Base-by-base conservation (phyloP, 2,113 vertebrate species). In the Desmodus rotundus region DNA sequence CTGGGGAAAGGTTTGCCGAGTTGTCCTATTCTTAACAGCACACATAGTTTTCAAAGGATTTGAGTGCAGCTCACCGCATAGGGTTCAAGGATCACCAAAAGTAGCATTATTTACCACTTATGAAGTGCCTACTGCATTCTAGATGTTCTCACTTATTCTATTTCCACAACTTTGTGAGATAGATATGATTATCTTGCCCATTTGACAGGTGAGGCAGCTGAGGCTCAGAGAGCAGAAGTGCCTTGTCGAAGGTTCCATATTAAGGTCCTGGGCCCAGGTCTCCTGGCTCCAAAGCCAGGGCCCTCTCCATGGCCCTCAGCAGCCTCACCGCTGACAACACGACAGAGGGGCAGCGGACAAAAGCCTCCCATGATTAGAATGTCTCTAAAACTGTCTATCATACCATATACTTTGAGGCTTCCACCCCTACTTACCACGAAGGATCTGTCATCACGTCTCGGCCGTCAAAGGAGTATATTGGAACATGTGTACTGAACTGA, bases 391-490 rank as follows among this genome's bases (percentile, higher is more conserved):
- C 28, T 13, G 4, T 72, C 65, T 52, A 3, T n/a, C 4, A 12
- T 19, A 26, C 11, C 13, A 17, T 15, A 43, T 41, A 81, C 38
- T 83, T 83, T 20, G 10, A 88, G 73, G 43, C 28, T 58, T 45
- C 24, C 17, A 31, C 1, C 38, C 24, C 45, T 81, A 98, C 99
- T 98, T 95, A 99, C 99, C 99, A 99, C 89, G 99, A 99, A 43
- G 99, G 98, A 97, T 99, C 99, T 0, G 98, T 99, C 98, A 99
- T 98, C 78, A 99, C 94, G 0, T 99, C 99, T 72, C 99, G 99
- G 15, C 99, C 99, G n/a, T 99, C 99, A 83, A 99, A 99, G 65
- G 99, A 99, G 95, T 99, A 99, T 97, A 99, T 99, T 12, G 99
- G 99, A 98, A 99, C 95, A 1, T 98, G 98, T 77, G 96, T 31